These are phyloP conservation scores for Clarias fuscus DNA, from an alignment of 2,797 vertebrate genomes.

Conservation along the genomic window DNA sequence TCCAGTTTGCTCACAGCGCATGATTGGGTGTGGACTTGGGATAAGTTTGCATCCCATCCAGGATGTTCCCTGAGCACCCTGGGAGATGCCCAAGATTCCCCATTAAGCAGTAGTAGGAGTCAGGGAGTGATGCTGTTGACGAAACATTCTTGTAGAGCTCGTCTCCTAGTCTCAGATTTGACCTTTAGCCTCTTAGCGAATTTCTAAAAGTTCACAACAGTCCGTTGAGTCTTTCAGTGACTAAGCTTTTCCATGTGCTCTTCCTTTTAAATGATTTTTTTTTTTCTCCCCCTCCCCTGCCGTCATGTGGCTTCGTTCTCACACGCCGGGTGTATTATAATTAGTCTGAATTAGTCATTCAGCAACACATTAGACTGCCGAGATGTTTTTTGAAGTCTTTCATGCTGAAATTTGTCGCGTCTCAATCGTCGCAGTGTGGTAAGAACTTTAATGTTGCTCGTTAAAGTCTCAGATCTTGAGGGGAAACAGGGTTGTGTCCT, in stretches of 20 bases:
- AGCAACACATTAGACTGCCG: constrained; percentile 6
- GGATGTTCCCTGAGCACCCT: no score
- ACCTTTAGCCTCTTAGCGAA: neutral
- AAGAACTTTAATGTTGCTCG: neutral
- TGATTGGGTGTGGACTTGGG: no score
- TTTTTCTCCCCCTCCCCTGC: neutral
- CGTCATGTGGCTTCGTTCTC: neutral
- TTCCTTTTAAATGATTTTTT: constrained; percentile 15
- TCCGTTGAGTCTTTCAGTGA: constrained; percentile 12
- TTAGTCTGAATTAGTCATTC: constrained; percentile 36
- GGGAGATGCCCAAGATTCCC: no score
- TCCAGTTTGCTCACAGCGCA: no score
- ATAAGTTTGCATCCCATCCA: no score
- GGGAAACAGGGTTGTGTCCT: neutral
- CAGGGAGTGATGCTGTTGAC: neutral
- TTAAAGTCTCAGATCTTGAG: neutral
- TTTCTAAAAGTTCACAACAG: constrained; percentile 12
- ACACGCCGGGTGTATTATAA: constrained; percentile 28
- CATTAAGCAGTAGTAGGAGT: no score
- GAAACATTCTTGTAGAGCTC: neutral
- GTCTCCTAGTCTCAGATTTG: constrained; percentile 1
- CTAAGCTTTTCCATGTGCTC: neutral
- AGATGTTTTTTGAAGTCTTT: neutral
- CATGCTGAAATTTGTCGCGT: neutral
- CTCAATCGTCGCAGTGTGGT: neutral